Percentiles rank a stretch among this genome's conserved stretches.
These are phyloP conservation scores for Eupeodes luniger DNA, from an alignment of 2,888 invertebrate genomes.

Conservation along the genomic window DNA sequence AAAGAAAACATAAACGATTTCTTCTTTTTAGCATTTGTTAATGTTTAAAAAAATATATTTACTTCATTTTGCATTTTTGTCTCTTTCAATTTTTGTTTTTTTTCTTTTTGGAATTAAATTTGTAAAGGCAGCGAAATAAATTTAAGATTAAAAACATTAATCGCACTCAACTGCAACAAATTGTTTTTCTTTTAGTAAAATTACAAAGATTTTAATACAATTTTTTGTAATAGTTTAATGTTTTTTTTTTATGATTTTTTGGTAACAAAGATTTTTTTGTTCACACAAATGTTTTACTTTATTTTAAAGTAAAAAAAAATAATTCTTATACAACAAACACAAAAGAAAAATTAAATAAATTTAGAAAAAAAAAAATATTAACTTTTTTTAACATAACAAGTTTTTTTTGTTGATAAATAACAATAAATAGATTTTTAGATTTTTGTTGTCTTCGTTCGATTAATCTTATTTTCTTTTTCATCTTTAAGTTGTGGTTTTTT, in stretches of 20 bases:
- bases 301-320: conserved; percentile 60
- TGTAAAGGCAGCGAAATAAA: conserved; percentile 42
- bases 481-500: conserved; percentile 28
- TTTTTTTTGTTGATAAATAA: conserved; percentile 52
- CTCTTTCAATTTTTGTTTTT: too few species aligned
- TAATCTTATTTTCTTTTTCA: conserved; percentile 24
- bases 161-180: conserved; percentile 57
- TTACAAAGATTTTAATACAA: not conserved
- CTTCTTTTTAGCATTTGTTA: conserved; percentile 26
- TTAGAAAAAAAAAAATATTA: conserved; percentile 44
- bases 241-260: not conserved
- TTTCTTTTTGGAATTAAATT: conserved; percentile 32
- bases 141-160: conserved; percentile 26
- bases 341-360: conserved; percentile 54
- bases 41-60: conserved; percentile 63
- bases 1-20: conserved; percentile 8
- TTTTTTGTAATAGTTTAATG: not conserved
- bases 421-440: conserved; percentile 55
- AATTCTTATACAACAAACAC: conserved; percentile 29
- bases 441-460: conserved; percentile 22
- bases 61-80: conserved; percentile 27
- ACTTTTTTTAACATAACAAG: conserved; percentile 53
- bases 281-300: conserved; percentile 52
- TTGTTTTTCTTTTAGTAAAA: not conserved
- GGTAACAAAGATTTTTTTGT: conserved; percentile 49